Percentiles rank a stretch among this genome's conserved stretches.
phyloP scores from a whole-genome alignment of 2,888 invertebrate genomes.

The Yponomeuta sedellus region DNA sequence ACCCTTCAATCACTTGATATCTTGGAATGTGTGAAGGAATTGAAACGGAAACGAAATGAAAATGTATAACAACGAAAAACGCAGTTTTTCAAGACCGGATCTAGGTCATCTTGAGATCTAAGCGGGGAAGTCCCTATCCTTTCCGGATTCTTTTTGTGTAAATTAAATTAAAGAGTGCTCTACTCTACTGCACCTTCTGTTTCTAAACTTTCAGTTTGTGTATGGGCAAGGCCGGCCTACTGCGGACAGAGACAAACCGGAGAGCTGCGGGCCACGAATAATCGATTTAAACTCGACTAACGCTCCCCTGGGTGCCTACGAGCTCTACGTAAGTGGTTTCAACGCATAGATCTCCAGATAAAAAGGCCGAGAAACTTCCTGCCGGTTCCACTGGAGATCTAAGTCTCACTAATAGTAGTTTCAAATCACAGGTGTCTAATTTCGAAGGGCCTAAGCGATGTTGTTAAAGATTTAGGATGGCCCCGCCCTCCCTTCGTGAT shows the following conservation, averaged over 20 bases:
- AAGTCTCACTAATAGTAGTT: not conserved
- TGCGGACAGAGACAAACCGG: conserved; percentile 68
- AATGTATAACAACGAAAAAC: too few species aligned
- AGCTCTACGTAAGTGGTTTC: not conserved
- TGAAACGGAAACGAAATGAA: too few species aligned
- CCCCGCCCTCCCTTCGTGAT: conserved; percentile 50
- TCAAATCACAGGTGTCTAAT: not conserved
- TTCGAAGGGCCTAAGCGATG: not conserved
- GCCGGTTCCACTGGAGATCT: not conserved
- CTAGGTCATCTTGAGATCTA: too few species aligned
- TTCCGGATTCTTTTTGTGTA: too few species aligned
- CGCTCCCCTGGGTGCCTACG: not conserved
- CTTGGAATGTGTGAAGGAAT: too few species aligned
- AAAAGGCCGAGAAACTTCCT: not conserved
- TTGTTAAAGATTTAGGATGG: conserved; percentile 51
- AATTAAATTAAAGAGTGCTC: not conserved
- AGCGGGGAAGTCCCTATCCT: too few species aligned
- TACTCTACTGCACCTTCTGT: not conserved
- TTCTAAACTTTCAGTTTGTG: not conserved
- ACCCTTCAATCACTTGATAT: too few species aligned
- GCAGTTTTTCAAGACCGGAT: too few species aligned
- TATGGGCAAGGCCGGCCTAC: conserved; percentile 50
- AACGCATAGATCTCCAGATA: not conserved
- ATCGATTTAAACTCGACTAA: conserved; percentile 60
- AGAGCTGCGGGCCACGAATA: conserved; percentile 61